Base-by-base conservation (phyloP, 1,140 invertebrate species). In the Euura saliciscinereae region DNA sequence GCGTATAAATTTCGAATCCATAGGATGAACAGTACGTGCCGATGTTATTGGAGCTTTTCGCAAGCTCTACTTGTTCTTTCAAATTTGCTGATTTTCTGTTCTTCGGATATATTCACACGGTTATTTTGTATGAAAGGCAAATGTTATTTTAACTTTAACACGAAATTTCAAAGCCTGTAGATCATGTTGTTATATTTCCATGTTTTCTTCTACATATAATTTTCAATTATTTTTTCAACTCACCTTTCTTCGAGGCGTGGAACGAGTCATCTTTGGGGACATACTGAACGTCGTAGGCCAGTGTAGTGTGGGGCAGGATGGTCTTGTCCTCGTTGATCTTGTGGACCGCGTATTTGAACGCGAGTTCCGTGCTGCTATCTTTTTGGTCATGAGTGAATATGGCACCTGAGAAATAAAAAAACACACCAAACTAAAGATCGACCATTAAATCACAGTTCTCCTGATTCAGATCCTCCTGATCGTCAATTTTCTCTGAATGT, bases 291-390 rank as follows among this genome's bases (percentile, higher is more conserved):
- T 93, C 91, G 76, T 91, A 91, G 51, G 90, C 85, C 65, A 93
- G 84, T 13, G 90, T 91, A 11, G 91, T 91, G 78, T 92, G 91
- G 45, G 91, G 90, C 77, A 93, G 82, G 44, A 93, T 83, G 73
- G 87, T 86, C 77, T 87, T 89, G 78, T 92, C 90, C 70, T 89
- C 90, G 84, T 93, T 93, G 74, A 93, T 91, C 73, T 89, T 88
- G 81, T 92, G 89, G 6, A 93, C 90, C 13, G 92, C 91, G 83
- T 92, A 93, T 78, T 92, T 92, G 85, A 93, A 93, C 69, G 92
- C 91, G 78, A 91, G 81, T 82, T 92, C 91, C 7, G 89, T 89
- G 75, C 89, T 88, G 75, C 90, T 91, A 82, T 91, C 90, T 79
- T 88, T 90, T 84, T 92, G 90, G 80, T 91, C 90, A 82, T 92